Evolutionary conservation across 2,888 invertebrate species (phyloP), one percentile per base, ranked within the genome.

Genomic region (Linnaemya tessellans): DNA sequence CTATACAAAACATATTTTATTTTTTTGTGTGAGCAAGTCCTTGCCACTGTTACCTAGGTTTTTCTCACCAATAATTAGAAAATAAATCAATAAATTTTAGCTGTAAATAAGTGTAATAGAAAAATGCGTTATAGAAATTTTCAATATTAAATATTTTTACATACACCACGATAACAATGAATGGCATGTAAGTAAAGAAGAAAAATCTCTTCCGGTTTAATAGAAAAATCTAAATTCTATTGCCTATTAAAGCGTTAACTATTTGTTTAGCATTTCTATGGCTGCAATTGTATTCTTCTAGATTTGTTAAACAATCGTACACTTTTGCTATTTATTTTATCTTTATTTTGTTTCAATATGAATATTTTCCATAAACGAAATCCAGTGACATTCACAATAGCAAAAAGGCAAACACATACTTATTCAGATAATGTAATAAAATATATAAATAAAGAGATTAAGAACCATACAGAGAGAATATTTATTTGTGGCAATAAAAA

Each of bases 241-340:
- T 64, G 30, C 18, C 46, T 38, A 82, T 64, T 77, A 8, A 77
- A 64, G 77, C 71, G 49, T 58, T 58, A 64, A 77, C 49, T 75
- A 70, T 77, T 64, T 67, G 68, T 51, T 71, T 38, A 46, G 41
- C n/a, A 60, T 67, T 84, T 79, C 10, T 84, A 84, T 79, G 84
- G 79, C 74, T 84, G 74, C 84, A 79, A 70, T 84, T 74, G 68
- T 84, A 54, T 5, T 30, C 30, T 2, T 5, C 30, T 65, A 51
- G 77, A 67, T 82, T 77, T 77, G 78, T 41, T 68, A 62, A 75
- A 68, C 62, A 60, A 1, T 46, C 51, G 20, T 70, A 70, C 20
- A 18, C 13, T 25, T 35, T 9, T 71, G 1, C 22, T 49, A 4
- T 68, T 25, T 60, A 51, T 78, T 78, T 38, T 60, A 67, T 68